Percentiles rank a stretch among this genome's conserved stretches.
Evolutionary conservation across 1,140 invertebrate genomes (phyloP).

Genomic region (Diorhabda carinulata): DNA sequence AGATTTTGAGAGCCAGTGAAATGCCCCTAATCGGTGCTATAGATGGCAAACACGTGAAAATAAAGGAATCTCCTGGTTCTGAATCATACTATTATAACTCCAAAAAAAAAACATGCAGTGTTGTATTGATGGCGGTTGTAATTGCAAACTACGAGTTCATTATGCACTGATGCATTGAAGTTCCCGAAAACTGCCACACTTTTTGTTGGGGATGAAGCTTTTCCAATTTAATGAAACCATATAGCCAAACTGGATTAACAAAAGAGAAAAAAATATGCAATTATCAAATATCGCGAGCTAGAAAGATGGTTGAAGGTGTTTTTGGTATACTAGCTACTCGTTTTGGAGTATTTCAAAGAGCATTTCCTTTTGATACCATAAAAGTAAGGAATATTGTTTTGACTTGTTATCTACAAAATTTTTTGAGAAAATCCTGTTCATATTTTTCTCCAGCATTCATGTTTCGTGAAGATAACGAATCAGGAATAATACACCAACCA

Average conservation of each 20-base stretch:
- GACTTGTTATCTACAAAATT: neutral
- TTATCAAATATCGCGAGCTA: neutral
- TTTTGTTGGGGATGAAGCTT: neutral
- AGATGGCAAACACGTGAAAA: slow-evolving; percentile 18
- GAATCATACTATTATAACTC: slow-evolving; percentile 12
- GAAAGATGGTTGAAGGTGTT: neutral
- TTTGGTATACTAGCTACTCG: neutral
- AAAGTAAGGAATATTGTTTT: neutral
- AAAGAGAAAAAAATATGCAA: neutral
- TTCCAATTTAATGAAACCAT: neutral
- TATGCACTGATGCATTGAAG: slow-evolving; percentile 13
- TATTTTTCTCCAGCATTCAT: neutral
- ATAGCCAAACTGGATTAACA: slow-evolving; percentile 1
- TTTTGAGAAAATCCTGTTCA: neutral
- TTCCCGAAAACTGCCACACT: neutral
- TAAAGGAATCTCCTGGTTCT: too few species aligned
- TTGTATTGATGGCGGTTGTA: slow-evolving; percentile 10
- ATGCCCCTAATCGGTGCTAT: neutral
- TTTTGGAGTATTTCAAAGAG: neutral
- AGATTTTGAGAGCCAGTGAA: slow-evolving; percentile 7
- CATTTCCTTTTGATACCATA: neutral
- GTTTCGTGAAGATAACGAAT: neutral
- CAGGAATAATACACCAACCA: neutral
- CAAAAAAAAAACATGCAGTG: slow-evolving; percentile 16
- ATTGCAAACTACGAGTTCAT: slow-evolving; percentile 22